phyloP scores from a whole-genome alignment of 2,113 vertebrate genomes.

The Platanista minor region DNA sequence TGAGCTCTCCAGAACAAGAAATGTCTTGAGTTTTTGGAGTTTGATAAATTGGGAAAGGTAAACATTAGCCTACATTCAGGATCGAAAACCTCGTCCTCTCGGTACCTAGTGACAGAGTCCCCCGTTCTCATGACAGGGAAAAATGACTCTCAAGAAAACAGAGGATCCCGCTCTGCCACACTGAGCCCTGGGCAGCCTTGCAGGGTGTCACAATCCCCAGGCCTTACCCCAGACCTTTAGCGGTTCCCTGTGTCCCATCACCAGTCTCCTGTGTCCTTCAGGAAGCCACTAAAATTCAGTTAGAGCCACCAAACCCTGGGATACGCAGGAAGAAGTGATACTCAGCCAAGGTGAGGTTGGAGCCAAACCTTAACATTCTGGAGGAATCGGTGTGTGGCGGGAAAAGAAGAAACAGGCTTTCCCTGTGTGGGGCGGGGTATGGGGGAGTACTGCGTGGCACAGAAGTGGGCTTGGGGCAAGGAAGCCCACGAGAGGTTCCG shows the following conservation, averaged over 20 bases:
- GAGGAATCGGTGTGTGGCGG: background rate
- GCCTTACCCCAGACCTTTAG: background rate
- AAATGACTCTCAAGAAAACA: background rate
- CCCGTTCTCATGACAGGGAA: background rate
- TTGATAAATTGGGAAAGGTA: constrained; percentile 33
- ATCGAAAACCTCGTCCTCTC: background rate
- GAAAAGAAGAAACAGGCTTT: background rate
- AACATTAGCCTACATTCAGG: background rate
- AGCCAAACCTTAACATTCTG: background rate
- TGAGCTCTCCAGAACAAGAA: background rate
- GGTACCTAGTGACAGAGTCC: background rate
- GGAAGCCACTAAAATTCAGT: background rate
- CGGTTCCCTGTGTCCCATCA: background rate
- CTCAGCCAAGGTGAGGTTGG: background rate
- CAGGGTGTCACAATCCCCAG: background rate
- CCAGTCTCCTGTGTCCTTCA: background rate
- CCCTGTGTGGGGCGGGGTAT: background rate
- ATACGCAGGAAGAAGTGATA: background rate
- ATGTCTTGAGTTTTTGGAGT: constrained; percentile 18
- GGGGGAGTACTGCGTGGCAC: rapidly evolving
- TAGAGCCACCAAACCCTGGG: background rate
- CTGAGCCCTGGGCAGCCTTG: background rate
- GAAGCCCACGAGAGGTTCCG: background rate
- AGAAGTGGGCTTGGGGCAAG: background rate
- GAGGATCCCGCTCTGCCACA: background rate